These are phyloP conservation scores for Chloroceryle aenea DNA, from an alignment of 2,113 vertebrate species.

Conservation along the genomic window DNA sequence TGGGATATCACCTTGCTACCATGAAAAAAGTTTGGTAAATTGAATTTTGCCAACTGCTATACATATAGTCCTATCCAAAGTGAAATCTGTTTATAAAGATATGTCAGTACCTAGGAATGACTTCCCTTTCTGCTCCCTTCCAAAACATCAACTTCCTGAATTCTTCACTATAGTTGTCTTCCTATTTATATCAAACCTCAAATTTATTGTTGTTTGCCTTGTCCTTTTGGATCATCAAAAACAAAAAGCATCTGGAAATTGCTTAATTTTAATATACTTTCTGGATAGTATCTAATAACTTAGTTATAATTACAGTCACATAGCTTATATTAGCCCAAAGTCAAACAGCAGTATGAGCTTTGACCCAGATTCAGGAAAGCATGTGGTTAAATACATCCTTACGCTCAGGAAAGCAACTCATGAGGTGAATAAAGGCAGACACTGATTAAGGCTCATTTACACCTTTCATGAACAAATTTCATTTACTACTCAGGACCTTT, in stretches of 20 bases:
- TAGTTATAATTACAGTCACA: neutral
- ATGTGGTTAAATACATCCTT: neutral
- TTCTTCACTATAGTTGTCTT: neutral
- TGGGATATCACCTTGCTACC: neutral
- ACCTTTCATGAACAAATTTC: neutral
- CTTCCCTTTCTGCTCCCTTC: neutral
- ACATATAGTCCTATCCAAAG: neutral
- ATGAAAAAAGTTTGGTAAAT: neutral
- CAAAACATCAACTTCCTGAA: neutral
- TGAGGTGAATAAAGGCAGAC: neutral
- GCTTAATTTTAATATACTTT: neutral
- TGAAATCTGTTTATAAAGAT: neutral
- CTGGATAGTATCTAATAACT: neutral
- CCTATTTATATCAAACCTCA: neutral
- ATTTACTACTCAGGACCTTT: neutral
- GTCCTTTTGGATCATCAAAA: neutral
- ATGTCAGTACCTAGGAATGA: rapidly evolving
- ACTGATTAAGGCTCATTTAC: neutral
- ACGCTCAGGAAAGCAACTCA: neutral
- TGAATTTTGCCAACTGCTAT: neutral
- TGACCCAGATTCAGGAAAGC: neutral
- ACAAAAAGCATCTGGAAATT: neutral
- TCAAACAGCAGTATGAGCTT: neutral
- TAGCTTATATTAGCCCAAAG: neutral
- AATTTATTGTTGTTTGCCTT: neutral